Evolutionary conservation across 2,797 vertebrate genomes (phyloP), one percentile per base, ranked within the genome.

Genomic region (Cynodonichthys magdalenae): DNA sequence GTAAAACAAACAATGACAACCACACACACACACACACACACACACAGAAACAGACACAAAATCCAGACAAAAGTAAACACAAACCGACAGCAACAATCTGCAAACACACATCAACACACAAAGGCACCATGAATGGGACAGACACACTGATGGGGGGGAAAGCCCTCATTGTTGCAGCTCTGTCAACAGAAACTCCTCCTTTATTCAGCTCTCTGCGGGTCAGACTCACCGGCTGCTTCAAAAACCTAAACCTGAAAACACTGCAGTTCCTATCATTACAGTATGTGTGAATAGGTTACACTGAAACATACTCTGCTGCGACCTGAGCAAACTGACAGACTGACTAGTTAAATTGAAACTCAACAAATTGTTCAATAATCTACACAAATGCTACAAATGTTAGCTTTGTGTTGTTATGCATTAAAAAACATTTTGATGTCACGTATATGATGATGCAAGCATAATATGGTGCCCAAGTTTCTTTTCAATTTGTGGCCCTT

Each of bases 1-100:
- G 66, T 64, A 77, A 83, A 72, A 75, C 64, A 78, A 68, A 81
- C 62, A 70, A 45, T 77, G 65, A 65, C 52, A 54, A 57, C 48
- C 63, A 39, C 4, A 12, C 51, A 56, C 39, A 69, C 24, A 24
- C 51, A 56, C 63, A 39, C 4, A 12, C 51, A 56, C 39, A 69
- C 24, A 24, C 51, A 56, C 39, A 42, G 48, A 70, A 67, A 71
- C 58, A 66, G 60, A 27, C 53, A 71, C 29, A 69, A 53, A 77
- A 62, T 20, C 55, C 39, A 61, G 44, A 83, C 46, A 12, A 59
- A 62, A 65, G 63, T 57, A 48, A 78, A 81, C 63, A 79, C 62
- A 61, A 69, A 75, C 42, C 53, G 74, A 69, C 69, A 63, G 51
- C 36, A 57, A 63, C 34, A 39, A 34, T 34, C 44, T 57, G 47